Conservation (phyloP, 2,888 invertebrate genomes). For the Polydrusus pterygomalis region DNA sequence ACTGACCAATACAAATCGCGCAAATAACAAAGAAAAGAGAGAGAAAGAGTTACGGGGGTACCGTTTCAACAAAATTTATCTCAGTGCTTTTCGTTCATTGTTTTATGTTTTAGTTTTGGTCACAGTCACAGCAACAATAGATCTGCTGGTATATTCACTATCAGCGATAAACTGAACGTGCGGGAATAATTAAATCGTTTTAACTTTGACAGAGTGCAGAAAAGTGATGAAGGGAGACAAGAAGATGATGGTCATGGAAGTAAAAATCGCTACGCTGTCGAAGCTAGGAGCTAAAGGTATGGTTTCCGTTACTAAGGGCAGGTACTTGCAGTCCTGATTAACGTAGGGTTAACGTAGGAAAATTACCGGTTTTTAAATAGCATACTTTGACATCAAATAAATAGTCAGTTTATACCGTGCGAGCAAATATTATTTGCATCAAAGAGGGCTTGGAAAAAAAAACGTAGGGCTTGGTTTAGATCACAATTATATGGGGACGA, state of each 20-base stretch:
- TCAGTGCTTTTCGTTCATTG: not conserved
- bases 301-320: not conserved
- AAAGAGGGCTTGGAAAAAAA: too few species aligned
- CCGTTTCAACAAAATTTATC: slow-evolving; percentile 15
- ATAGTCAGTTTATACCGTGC: too few species aligned
- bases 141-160: not conserved
- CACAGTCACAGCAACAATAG: not conserved
- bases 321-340: too few species aligned
- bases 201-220: not conserved
- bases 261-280: slow-evolving; percentile 37
- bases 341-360: too few species aligned
- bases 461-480: too few species aligned
- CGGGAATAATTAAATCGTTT: not conserved
- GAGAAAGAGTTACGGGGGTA: not conserved
- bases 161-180: not conserved
- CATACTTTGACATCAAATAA: too few species aligned
- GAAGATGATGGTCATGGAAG: slow-evolving; percentile 54
- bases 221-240: slow-evolving; percentile 41
- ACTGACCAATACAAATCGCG: not conserved
- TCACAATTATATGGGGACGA: too few species aligned
- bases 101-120: slow-evolving; percentile 2
- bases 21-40: slow-evolving; percentile 14
- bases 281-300: slow-evolving; percentile 48
- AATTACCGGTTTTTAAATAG: too few species aligned
- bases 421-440: too few species aligned